Base-by-base conservation (phyloP, 2,888 invertebrate genomes). In the Choreutis nemorana region DNA sequence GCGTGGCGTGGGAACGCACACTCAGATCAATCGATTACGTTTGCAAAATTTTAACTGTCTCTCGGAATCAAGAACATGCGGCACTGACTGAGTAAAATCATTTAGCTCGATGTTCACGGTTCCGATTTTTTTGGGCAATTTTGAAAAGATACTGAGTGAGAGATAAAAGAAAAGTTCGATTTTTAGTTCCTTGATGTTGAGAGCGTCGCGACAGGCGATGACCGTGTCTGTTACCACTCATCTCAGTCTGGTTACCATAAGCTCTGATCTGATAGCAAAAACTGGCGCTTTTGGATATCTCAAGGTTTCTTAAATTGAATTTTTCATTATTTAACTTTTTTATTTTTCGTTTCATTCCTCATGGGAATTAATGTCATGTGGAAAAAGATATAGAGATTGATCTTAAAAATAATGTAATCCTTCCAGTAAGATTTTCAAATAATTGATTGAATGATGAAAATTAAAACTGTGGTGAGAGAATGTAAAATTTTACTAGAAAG, bases 21-120 rank as follows among this genome's bases (percentile, higher is more conserved):
- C 77, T 77, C 77, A 71, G 72, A 78, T 78, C 71, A 78, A 77
- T 78, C 72, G 75, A 71, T 78, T 73, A 77, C 60, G 72, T 71
- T 73, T 71, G 60, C 49, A 62, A 66, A 43, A 61, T 49, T n/a
- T 43, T 52, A 38, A 41, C 40, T 36, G 39, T 37, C 42, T 42
- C 33, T 40, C 48, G 54, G 53, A 50, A 59, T 60, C 56, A 54
- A 58, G 54, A 59, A 55, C 59, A n/a, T n/a, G n/a, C n/a, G n/a
- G n/a, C n/a, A 56, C 59, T 51, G 51, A 54, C 45, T 32, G 36
- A 39, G 34, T 14, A 18, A 13, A 7, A 34, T 27, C 34, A 28
- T 30, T 30, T 26, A n/a, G n/a, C n/a, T 32, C 30, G 42, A 46
- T 50, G 49, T 56, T 47, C 46, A 47, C 48, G 50, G 49, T 48